These are phyloP conservation scores for Hirudo medicinalis DNA, from an alignment of 1,140 invertebrate genomes.

Conservation along the genomic window DNA sequence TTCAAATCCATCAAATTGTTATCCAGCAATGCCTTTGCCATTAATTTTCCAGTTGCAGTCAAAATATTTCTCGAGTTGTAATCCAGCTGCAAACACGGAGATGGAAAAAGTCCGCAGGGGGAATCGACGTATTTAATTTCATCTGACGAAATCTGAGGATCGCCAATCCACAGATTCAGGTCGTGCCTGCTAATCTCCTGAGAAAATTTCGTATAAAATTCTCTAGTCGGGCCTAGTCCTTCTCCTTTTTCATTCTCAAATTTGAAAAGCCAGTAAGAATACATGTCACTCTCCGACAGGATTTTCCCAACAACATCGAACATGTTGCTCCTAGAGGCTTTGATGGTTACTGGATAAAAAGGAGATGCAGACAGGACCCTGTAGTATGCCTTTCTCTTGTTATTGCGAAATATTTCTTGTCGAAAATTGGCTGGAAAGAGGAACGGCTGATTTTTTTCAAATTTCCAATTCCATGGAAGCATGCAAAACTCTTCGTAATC, in stretches of 20 bases:
- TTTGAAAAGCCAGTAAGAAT: too few species aligned
- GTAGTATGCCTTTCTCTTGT: too few species aligned
- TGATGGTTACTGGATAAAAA: too few species aligned
- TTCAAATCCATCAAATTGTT: conserved; percentile 71
- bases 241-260: conserved; percentile 66
- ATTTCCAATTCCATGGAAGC: too few species aligned
- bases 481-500: too few species aligned
- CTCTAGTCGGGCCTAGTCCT: conserved; percentile 87
- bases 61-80: conserved; percentile 85
- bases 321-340: too few species aligned
- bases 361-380: too few species aligned
- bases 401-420: too few species aligned
- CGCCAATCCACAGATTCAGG: conserved; percentile 81
- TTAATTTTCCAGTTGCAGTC: conserved; percentile 91
- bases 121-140: conserved; percentile 58
- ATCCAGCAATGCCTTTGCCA: conserved; percentile 98
- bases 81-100: conserved; percentile 52
- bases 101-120: conserved; percentile 70
- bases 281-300: too few species aligned
- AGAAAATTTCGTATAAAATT: conserved; percentile 94
- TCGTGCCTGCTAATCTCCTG: conserved; percentile 84
- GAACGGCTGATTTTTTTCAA: too few species aligned
- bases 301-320: too few species aligned
- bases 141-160: conserved; percentile 46
- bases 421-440: too few species aligned